Percentiles rank a stretch among this genome's conserved stretches.
Evolutionary conservation across 2,113 vertebrate species (phyloP).

Genomic region (Oryzias melastigma): DNA sequence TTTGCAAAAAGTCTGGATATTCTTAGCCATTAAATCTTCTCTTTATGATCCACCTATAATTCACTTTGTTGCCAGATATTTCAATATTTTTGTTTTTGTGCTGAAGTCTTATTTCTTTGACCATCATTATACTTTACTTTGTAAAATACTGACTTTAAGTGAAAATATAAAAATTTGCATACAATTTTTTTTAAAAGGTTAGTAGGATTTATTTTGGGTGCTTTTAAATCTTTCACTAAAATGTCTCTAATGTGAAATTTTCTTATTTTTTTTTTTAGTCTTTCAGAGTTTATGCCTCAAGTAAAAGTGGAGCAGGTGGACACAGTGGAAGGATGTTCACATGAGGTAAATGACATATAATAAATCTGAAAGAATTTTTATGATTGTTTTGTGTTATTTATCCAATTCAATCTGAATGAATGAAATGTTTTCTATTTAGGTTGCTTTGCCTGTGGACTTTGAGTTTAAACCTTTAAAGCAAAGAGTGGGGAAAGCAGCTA

Average conservation of each 20-base stretch:
- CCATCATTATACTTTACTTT: too few relatives aligned
- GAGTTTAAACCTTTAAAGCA: conserved; percentile 86
- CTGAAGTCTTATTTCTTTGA: too few relatives aligned
- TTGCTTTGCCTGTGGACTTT: conserved; percentile 87
- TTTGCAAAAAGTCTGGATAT: too few relatives aligned
- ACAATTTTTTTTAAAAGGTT: too few relatives aligned
- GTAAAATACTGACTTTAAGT: too few relatives aligned
- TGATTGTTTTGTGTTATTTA: not conserved
- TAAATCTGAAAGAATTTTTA: not conserved
- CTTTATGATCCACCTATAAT: too few relatives aligned
- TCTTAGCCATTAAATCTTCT: too few relatives aligned
- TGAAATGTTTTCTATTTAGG: conserved; percentile 67
- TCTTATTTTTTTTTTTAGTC: conserved; percentile 66
- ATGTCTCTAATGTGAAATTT: not conserved
- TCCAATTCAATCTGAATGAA: not conserved
- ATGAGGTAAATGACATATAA: conserved; percentile 82
- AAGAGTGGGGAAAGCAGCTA: conserved; percentile 92
- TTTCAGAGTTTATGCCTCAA: conserved; percentile 93
- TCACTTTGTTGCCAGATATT: too few relatives aligned
- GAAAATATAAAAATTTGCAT: too few relatives aligned
- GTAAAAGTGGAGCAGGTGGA: conserved; percentile 93
- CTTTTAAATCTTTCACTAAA: not conserved
- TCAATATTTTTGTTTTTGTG: too few relatives aligned
- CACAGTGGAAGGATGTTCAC: conserved; percentile 93
- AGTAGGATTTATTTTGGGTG: not conserved